Base-by-base conservation (phyloP, 2,797 vertebrate genomes). In the Chromis chromis region DNA sequence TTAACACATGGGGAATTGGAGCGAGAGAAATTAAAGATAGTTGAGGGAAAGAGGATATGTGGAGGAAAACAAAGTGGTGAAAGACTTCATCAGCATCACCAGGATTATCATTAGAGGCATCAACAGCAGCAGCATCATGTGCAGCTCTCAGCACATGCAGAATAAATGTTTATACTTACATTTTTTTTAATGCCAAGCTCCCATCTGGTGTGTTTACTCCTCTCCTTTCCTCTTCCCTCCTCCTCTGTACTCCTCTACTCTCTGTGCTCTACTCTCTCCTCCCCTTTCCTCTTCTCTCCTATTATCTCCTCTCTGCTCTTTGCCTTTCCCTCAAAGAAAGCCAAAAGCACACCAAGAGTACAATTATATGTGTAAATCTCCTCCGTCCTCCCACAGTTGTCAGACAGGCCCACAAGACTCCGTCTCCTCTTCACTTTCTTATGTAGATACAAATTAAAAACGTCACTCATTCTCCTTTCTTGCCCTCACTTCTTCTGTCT, bases 321-420 rank as follows among this genome's bases (percentile, higher is more conserved):
- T 53, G 25, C 63, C 27, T 77, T 77, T 67, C 62, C 74, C 76
- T 79, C 42, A 66, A 83, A 77, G 48, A 66, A 76, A 74, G 70
- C 22, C 50, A 78, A 69, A 70, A 74, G 69, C 81, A 65, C 57
- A 56, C 68, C 17, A 69, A 76, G 66, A 59, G 68, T 76, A 64
- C 82, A 87, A 89, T 87, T 87, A 88, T 59, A 64, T 39, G 48
- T 70, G 65, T 83, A 86, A 90, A 89, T 86, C 84, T 74, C 40
- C 42, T 17, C 59, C 25, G 67, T 79, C 60, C 59, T 70, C 33
- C 65, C 39, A 54, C 76, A 21, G 66, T 65, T 67, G 74, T 82
- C 69, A 76, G 60, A 67, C 36, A 46, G 76, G 39, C 54, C 63
- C 60, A 44, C 40, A 76, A 73, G 44, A 33, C 36, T 57, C 22